Evolutionary conservation across 1,140 invertebrate species (phyloP).

Genomic region (Diachasmimorpha longicaudata): DNA sequence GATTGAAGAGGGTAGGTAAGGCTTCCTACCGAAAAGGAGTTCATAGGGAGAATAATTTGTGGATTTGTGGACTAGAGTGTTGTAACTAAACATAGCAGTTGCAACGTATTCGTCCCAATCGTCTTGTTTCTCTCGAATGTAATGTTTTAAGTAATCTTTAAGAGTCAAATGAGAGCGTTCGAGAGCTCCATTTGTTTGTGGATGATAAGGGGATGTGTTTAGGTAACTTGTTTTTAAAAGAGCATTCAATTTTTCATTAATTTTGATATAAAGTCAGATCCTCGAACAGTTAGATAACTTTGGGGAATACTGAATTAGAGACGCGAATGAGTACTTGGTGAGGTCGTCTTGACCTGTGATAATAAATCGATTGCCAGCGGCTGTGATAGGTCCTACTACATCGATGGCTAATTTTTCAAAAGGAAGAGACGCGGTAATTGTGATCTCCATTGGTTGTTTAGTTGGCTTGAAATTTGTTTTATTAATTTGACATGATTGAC

Average conservation of each 20-base stretch:
- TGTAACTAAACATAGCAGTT: constrained; percentile 50
- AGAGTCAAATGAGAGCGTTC: too few relatives aligned
- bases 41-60: background rate
- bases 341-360: too few relatives aligned
- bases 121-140: background rate
- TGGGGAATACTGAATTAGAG: too few relatives aligned
- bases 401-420: too few relatives aligned
- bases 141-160: background rate
- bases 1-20: background rate
- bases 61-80: constrained; percentile 25
- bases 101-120: background rate
- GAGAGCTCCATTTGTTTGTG: background rate
- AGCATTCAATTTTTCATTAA: background rate
- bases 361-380: too few relatives aligned
- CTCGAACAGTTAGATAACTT: background rate
- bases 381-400: too few relatives aligned
- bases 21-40: background rate
- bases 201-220: background rate
- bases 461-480: too few relatives aligned
- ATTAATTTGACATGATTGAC: too few relatives aligned
- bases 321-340: too few relatives aligned
- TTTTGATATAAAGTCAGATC: background rate
- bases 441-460: too few relatives aligned
- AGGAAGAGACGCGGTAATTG: too few relatives aligned
- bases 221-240: background rate